Evolutionary conservation across 92 coral and sea anemone genomes (phyloP), one percentile per base, ranked within the genome.

Genomic region (Scolanthus callimorphus): DNA sequence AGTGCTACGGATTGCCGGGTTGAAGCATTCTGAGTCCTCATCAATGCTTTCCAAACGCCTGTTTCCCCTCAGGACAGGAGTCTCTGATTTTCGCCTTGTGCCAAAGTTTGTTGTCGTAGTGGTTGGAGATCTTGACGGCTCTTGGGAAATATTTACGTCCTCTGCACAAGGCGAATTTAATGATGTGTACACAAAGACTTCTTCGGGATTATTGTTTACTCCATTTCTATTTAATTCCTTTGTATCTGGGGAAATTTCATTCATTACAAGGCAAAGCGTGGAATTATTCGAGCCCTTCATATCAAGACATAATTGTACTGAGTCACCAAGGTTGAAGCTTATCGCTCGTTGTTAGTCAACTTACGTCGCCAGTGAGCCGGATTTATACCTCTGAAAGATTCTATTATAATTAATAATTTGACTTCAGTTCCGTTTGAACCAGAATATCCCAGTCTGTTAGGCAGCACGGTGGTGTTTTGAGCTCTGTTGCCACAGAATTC

Each of bases 21-120:
- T 57, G 31, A 68, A 68, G 31, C 75, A 68, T 57, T 68, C 75
- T 4, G 75, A 68, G 57, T 68, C 75, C 29, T 68, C 75, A 30
- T 68, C 58, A 65, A 68, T 68, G 75, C 75, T 68, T 57, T 68
- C 65, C 19, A 68, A 65, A 9, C 75, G 55, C 37, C 62, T 56
- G 22, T 21, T 46, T 4, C 52, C 17, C n/a, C 75, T 57, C 17
- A 63, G 62, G 27, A 47, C 51, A 1, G 55, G 75, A 0, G 57
- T 61, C 12, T 50, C 52, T 41, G 39, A 21, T 21, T 44, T 53
- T 52, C 61, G 20, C 29, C 27, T 29, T 25, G 59, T 29, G 20
- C 44, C 51, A 43, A 21, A 51, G 11, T 60, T 38, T 13, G 65
- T 9, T 29, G 4, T 68, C 22, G 28, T 66, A 28, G 28, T 66